Evolutionary conservation across 2,113 vertebrate genomes (phyloP), one percentile per base, ranked within the genome.

Genomic region (Ascaphus truei): DNA sequence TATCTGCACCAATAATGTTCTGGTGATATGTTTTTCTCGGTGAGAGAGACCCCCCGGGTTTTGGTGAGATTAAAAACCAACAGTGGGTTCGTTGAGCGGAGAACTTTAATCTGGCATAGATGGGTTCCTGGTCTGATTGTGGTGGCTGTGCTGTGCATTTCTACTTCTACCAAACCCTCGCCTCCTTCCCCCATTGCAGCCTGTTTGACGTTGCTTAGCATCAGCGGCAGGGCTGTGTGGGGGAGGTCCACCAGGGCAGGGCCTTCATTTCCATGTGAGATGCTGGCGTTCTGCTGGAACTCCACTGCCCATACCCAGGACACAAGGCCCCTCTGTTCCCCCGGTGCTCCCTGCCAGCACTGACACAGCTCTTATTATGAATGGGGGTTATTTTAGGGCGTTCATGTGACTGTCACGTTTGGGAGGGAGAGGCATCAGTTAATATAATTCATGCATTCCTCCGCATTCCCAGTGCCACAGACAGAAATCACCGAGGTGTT

Each of bases 191-290:
- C 58, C 36, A 5, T 5, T 0, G 1, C 3, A 39, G 63, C 0
- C 3, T 0, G 0, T 36, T 36, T 56, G 7, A 27, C 18, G 22
- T 23, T 18, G 12, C 20, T 45, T 69, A 16, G 65, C 68, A 15
- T 15, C 4, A 12, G 8, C 25, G 36, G 1, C 31, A 57, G 33
- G 52, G 43, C 75, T 79, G 71, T 74, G 75, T 79, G 78, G 66
- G 78, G 71, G 76, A 78, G 78, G 77, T 74, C 57, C 84, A 85
- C n/a, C 76, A 52, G 63, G 75, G 68, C 62, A 72, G 82, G 81
- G 75, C 74, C 73, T 78, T 86, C 72, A 90, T 92, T 90, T 88
- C 86, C 88, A 90, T 91, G 65, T 91, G 80, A 92, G 90, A 89
- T 79, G 75, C 63, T 72, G 37, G 72, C 77, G 81, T 85, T 89